Base-by-base conservation (phyloP, 2,888 invertebrate genomes). In the Rugalucina vietnamica region DNA sequence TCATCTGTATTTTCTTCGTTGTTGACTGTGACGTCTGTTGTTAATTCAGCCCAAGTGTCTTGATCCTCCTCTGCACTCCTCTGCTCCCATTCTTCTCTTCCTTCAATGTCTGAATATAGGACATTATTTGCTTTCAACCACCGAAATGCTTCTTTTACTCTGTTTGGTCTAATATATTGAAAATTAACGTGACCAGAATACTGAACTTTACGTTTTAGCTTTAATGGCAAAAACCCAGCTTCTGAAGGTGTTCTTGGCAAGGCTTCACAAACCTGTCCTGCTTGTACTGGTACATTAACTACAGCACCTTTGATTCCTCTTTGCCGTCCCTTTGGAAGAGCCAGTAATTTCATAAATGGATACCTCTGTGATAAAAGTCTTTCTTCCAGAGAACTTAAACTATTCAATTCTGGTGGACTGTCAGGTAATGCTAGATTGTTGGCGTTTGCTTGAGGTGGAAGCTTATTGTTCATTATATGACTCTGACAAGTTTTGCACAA, bases 291-390 rank as follows among this genome's bases (percentile, higher is more conserved):
- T n/a, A 78, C 54, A 54, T 72, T 78, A 8, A 78, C 70, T 36
- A 78, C 78, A n/a, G 78, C 8, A 4, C 78, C 78, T 71, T 78
- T 72, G 21, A 78, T 29, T 8, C 78, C 54, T 12, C 5, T 34
- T 54, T 71, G 78, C 8, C 37, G 27, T 12, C 78, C 78, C 54
- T 54, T 43, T 24, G 78, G 78, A 21, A 78, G 54, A 21, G 78
- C 78, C 5, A 78, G 50, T 14, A 78, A 37, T 72, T 78, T 78
- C 78, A 78, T 78, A 32, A 78, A 78, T 21, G 50, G 78, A 50
- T 78, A 78, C 54, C 78, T 27, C 29, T 71, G 43, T 18, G 12
- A 24, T 3, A 78, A n/a, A 4, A 78, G 36, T 21, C 78, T 8
- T 37, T 21, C 54, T 72, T 78, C 71, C 32, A 78, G 36, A 10